Base-by-base conservation (phyloP, 2,797 vertebrate species). In the Lates japonicus region DNA sequence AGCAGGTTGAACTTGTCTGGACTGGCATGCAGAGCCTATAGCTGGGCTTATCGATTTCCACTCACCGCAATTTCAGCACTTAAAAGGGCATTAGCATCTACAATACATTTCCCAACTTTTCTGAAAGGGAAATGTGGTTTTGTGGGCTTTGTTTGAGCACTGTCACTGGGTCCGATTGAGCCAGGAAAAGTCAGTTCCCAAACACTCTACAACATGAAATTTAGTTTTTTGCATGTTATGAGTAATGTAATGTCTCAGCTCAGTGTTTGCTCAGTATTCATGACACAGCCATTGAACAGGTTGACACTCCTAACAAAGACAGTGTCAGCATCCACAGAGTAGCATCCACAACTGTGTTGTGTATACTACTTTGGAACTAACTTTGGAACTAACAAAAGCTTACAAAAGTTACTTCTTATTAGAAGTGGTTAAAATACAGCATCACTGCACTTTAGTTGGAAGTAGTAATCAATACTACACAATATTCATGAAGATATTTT, bases 41-140 rank as follows among this genome's bases (percentile, higher is more conserved):
- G 58, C 48, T 55, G 70, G 11, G 51, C 63, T 44, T 49, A 86
- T 69, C 62, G 79, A 90, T 89, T 83, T 64, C 37, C 46, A 59
- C n/a, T 75, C 67, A 19, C 20, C 3, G 33, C 39, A 83, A 35
- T 29, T 67, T 52, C 44, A 69, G 44, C 82, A 58, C 31, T 75
- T 81, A 73, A 75, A 78, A 81, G 16, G 17, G 37, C 66, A 76
- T 85, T 74, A 82, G 31, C 70, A 44, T 70, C n/a, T 68, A 22
- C 25, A 72, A 52, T 81, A 44, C 48, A 59, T 78, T 57, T 73
- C 19, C 58, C 46, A 29, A 46, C 49, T 71, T 57, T 61, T 59
- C 71, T 72, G 39, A 65, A 62, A 44, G 72, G 25, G 42, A 79
- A 69, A 31, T 39, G 42, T 74, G 74, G 64, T 83, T 76, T 71